A percentile compares a stretch with the other conserved stretches of the same genome.
Evolutionary conservation across 2,888 invertebrate species (phyloP).

Genomic region (Saturnia japonica): DNA sequence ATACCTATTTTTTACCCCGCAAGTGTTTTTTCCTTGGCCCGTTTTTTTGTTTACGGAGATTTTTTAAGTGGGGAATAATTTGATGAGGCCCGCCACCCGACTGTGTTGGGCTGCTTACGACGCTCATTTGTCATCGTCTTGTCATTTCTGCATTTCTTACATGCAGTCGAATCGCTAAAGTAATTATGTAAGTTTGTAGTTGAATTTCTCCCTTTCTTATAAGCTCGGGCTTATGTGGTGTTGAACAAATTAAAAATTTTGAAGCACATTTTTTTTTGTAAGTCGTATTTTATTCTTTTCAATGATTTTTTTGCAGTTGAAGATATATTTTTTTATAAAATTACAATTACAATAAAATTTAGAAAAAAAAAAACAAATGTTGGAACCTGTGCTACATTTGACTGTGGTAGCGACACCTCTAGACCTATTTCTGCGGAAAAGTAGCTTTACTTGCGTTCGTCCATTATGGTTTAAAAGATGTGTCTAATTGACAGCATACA

Average conservation of each 20-base stretch:
- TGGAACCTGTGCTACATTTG: neutral
- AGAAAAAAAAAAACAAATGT: too few species aligned
- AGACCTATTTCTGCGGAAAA: neutral
- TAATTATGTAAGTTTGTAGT: slow-evolving; percentile 79
- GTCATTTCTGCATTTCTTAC: slow-evolving; percentile 81
- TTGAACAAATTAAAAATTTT: slow-evolving; percentile 26
- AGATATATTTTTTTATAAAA: too few species aligned
- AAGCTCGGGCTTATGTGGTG: slow-evolving; percentile 45
- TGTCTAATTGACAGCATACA: neutral
- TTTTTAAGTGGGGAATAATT: slow-evolving; percentile 82
- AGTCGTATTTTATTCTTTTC: too few species aligned
- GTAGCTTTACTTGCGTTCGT: neutral
- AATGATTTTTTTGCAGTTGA: too few species aligned
- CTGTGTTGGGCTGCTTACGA: slow-evolving; percentile 72
- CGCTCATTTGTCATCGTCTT: slow-evolving; percentile 82
- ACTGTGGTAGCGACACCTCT: neutral
- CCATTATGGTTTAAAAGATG: neutral
- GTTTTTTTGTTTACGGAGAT: slow-evolving; percentile 80
- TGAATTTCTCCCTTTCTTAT: slow-evolving; percentile 55
- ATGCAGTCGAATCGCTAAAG: slow-evolving; percentile 77
- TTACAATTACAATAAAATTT: too few species aligned
- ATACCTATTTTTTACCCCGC: slow-evolving; percentile 79
- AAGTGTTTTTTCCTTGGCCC: slow-evolving; percentile 70
- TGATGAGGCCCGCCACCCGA: slow-evolving; percentile 82
- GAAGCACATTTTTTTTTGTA: neutral